Conservation (phyloP, 2,797 vertebrate species). For the Falco naumanni region DNA sequence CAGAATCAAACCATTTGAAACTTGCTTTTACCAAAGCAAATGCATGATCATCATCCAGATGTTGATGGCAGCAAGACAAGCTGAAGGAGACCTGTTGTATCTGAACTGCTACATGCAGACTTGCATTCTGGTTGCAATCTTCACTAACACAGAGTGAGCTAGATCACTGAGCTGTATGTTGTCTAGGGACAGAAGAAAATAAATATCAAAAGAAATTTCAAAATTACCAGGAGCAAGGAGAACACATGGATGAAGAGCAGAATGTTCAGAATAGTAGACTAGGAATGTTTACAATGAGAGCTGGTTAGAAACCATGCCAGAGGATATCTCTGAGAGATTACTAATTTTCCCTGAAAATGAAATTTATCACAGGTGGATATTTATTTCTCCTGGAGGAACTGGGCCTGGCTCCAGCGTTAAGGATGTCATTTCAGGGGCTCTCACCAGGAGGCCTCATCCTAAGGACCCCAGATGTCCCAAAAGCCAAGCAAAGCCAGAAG, state of each 20-base stretch:
- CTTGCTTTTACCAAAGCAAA: background rate
- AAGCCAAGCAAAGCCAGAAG: background rate
- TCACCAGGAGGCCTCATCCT: background rate
- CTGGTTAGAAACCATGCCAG: background rate
- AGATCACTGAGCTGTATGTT: background rate
- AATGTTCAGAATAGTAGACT: background rate
- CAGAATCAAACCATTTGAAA: background rate
- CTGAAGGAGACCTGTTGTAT: background rate
- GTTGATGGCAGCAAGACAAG: background rate
- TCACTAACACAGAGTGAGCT: background rate
- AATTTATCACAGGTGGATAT: background rate
- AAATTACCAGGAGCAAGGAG: background rate
- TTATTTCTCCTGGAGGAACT: background rate
- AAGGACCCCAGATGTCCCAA: background rate
- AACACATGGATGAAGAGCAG: background rate
- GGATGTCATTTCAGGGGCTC: background rate
- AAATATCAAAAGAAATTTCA: background rate
- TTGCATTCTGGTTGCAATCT: background rate
- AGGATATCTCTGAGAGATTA: background rate
- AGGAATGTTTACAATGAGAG: background rate
- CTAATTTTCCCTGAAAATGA: background rate
- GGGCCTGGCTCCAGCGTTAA: background rate
- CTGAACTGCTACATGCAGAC: background rate
- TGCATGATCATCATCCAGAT: background rate
- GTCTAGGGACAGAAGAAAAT: background rate